Evolutionary conservation across 1,140 invertebrate species (phyloP).

Genomic region (Diabrotica virgifera): DNA sequence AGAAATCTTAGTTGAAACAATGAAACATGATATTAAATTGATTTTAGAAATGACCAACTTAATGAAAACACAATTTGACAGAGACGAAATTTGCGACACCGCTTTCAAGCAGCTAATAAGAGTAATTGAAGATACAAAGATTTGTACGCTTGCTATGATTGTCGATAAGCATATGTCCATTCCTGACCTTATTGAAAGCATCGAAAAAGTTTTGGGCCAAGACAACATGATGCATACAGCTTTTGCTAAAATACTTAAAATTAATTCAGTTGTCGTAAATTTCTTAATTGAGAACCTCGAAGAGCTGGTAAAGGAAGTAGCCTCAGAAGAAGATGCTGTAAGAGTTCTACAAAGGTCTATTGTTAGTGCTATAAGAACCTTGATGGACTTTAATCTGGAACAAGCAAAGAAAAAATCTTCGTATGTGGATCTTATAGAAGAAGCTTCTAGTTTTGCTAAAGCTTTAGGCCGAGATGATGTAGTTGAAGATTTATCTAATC

Average conservation of each 20-base stretch:
- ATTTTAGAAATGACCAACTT: slow-evolving; percentile 37
- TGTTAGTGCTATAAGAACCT: slow-evolving; percentile 32
- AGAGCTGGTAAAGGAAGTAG: slow-evolving; percentile 31
- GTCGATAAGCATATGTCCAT: slow-evolving; percentile 19
- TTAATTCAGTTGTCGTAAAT: slow-evolving; percentile 41
- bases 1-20: slow-evolving; percentile 34
- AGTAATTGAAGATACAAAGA: slow-evolving; percentile 39
- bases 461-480: slow-evolving; percentile 65
- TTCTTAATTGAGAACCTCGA: slow-evolving; percentile 36
- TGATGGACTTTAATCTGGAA: slow-evolving; percentile 28
- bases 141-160: slow-evolving; percentile 35
- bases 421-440: slow-evolving; percentile 50
- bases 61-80: slow-evolving; percentile 39
- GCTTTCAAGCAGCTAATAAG: slow-evolving; percentile 41
- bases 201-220: slow-evolving; percentile 31
- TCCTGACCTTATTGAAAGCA: slow-evolving; percentile 32
- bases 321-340: slow-evolving; percentile 38
- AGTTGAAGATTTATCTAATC: slow-evolving; percentile 45
- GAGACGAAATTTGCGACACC: slow-evolving; percentile 38
- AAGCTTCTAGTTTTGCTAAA: slow-evolving; percentile 68
- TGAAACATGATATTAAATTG: slow-evolving; percentile 33
- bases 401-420: slow-evolving; percentile 20
- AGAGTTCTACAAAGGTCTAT: slow-evolving; percentile 38
- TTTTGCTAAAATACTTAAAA: slow-evolving; percentile 45
- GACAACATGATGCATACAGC: slow-evolving; percentile 27